A percentile compares a stretch with the other conserved stretches of the same genome.
phyloP scores from a whole-genome alignment of 2,888 invertebrate species.

The Nasonia oneida region DNA sequence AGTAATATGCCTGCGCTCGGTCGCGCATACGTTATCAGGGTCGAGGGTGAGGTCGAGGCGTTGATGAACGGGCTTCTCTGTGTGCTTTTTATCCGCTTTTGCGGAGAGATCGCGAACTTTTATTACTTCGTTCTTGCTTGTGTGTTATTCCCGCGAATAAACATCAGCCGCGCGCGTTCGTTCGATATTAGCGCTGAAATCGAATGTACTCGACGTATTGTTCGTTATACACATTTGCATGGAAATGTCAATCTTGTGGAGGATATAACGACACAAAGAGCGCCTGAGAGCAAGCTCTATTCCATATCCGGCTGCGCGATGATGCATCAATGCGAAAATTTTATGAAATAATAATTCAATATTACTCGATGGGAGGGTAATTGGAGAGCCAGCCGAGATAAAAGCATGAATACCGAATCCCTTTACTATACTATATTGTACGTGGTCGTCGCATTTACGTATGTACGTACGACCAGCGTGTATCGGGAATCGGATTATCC shows the following conservation, averaged over 20 bases:
- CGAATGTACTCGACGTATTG: not conserved
- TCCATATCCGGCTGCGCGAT: not conserved
- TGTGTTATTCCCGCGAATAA: not conserved
- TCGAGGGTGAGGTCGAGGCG: not conserved
- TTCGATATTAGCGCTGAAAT: not conserved
- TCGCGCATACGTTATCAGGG: conserved; percentile 24
- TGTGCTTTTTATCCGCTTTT: not conserved
- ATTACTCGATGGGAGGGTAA: not conserved
- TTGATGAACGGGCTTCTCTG: not conserved
- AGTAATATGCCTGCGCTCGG: not conserved
- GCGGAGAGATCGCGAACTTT: not conserved
- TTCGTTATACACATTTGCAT: not conserved
- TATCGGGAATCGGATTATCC: conserved; percentile 48
- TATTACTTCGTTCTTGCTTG: not conserved
- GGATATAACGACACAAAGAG: not conserved
- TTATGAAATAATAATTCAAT: not conserved
- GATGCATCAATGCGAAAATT: not conserved
- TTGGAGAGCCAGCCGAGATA: conserved; percentile 16
- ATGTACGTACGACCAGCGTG: not conserved
- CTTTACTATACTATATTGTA: not conserved
- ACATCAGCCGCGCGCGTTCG: not conserved
- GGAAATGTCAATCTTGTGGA: not conserved
- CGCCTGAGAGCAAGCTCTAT: not conserved
- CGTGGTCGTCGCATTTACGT: not conserved
- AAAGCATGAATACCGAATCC: not conserved